phyloP scores from a whole-genome alignment of 2,113 vertebrate species.

The Myotis brandtii region DNA sequence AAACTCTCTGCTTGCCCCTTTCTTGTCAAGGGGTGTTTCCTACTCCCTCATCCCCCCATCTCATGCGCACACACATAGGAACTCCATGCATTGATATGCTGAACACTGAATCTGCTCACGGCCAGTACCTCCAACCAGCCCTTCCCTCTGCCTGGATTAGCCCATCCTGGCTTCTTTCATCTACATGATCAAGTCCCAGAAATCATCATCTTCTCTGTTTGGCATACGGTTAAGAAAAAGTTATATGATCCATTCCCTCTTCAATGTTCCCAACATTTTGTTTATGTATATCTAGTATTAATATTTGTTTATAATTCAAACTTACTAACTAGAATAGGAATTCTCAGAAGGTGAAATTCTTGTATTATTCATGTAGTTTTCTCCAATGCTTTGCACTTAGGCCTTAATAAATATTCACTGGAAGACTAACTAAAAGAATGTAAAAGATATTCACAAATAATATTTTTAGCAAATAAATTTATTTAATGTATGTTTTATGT shows the following conservation, averaged over 20 bases:
- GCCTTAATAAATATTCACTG: not conserved
- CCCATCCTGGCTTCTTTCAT: not conserved
- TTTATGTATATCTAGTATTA: not conserved
- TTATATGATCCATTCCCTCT: not conserved
- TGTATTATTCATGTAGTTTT: not conserved
- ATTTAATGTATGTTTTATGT: not conserved
- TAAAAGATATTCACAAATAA: not conserved
- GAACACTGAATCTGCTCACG: not conserved
- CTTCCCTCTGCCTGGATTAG: not conserved
- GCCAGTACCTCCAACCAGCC: not conserved
- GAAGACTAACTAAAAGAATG: not conserved
- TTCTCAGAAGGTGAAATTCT: not conserved
- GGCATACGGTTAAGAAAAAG: not conserved
- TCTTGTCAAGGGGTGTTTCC: not conserved
- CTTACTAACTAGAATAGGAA: not conserved
- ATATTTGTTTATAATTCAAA: constrained; percentile 19
- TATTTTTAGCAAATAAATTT: not conserved
- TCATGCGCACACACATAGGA: accelerated
- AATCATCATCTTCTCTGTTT: not conserved
- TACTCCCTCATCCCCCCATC: accelerated
- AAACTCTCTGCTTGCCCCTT: not conserved
- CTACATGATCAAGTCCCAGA: not conserved
- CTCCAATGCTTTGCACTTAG: not conserved
- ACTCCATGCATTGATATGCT: not conserved
- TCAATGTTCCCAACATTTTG: not conserved